Evolutionary conservation across 1,140 invertebrate genomes (phyloP), one percentile per base, ranked within the genome.

Genomic region (Sitobion miscanthi): DNA sequence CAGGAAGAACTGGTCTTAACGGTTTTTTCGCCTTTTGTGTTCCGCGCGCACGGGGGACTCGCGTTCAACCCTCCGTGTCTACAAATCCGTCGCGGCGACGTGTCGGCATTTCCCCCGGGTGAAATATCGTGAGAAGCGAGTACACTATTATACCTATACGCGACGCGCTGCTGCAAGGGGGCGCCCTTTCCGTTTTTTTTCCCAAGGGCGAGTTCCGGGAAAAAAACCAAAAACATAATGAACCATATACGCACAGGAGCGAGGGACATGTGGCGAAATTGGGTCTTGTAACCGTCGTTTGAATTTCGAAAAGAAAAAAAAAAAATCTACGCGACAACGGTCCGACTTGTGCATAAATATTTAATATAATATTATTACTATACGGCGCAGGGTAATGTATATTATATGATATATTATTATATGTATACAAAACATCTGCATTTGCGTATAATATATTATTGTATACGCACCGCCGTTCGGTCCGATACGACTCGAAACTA

Each of bases 1-100:
- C 90, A 82, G 69, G 69, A 91, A 91, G 90, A 91, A 91, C 90
- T 77, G 90, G 90, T 91, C 90, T 91, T 91, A 91, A 91, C 90
- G 90, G 90, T 91, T 91, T 91, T 91, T 91, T 91, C 90, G 90
- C 69, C 90, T 82, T 91, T 91, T 91, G 89, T 91, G 42, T 91
- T 42, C 85, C 54, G 54, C 35, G 90, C 47, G 49, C 45, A 21
- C 87, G 49, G 45, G 90, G 57, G 69, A 82, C 45, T 91, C 82
- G 89, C 8, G 42, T 85, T 42, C 83, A 82, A 91, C 90, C 90
- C 90, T 91, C 90, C 25, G 52, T 52, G 54, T 90, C 54, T 90
- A 42, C 88, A n/a, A 54, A 77, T 54, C 23, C 83, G 62, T 77
- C 62, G 30, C 25, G 89, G 45, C 57, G 89, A 90, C 57, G 89